phyloP scores from a whole-genome alignment of 2,113 vertebrate genomes.

The Tragelaphus scriptus region DNA sequence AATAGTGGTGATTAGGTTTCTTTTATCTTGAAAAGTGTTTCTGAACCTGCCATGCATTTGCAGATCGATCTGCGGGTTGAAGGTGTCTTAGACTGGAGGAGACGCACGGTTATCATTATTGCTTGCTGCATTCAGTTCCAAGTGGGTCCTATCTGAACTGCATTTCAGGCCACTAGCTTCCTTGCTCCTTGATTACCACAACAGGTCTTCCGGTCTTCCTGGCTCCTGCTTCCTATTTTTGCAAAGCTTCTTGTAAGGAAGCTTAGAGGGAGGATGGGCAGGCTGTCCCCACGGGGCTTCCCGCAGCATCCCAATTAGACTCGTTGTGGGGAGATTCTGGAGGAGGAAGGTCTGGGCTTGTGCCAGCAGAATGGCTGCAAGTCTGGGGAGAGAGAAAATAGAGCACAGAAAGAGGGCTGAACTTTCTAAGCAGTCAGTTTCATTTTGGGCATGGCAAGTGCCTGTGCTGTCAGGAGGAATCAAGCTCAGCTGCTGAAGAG shows the following conservation, averaged over 20 bases:
- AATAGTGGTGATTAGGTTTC: not conserved
- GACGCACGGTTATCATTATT: rapidly evolving
- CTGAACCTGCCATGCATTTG: not conserved
- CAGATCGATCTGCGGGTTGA: not conserved
- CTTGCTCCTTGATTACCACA: not conserved
- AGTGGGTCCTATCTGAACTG: not conserved
- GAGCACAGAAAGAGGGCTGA: constrained; percentile 38
- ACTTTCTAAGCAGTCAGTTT: constrained; percentile 55
- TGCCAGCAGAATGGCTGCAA: constrained; percentile 54
- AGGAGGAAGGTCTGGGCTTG: constrained; percentile 48
- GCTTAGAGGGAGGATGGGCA: constrained; percentile 38
- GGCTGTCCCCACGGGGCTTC: constrained; percentile 51
- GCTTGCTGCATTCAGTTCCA: not conserved
- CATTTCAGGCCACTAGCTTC: not conserved
- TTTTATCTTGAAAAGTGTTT: not conserved
- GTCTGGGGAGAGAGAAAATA: constrained; percentile 53
- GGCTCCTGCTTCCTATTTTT: constrained; percentile 30
- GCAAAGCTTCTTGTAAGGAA: not conserved
- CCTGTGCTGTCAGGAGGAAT: constrained; percentile 58
- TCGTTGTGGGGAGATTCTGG: constrained; percentile 50
- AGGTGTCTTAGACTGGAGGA: not conserved
- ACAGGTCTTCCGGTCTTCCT: not conserved
- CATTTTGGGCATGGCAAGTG: constrained; percentile 21
- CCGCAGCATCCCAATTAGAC: constrained; percentile 62
- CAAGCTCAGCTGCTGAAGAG: not conserved